Evolutionary conservation across 2,797 vertebrate genomes (phyloP).

Genomic region (Myripristis murdjan): DNA sequence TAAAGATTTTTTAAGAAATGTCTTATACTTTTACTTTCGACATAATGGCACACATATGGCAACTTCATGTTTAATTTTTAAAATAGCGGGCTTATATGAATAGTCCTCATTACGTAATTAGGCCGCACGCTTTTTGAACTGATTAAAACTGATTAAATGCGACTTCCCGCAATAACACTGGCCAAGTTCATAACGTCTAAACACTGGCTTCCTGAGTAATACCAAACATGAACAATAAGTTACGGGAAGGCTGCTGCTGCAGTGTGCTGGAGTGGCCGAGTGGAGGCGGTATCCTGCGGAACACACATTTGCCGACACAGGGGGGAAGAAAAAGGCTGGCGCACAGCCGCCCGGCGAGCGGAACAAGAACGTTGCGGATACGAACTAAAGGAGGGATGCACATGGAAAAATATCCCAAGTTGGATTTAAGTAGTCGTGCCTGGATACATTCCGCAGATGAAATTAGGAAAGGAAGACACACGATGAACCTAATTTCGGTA

Average conservation of each 20-base stretch:
- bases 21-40: too few species aligned
- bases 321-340: constrained; percentile 63
- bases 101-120: too few species aligned
- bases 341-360: constrained; percentile 57
- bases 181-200: too few species aligned
- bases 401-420: constrained; percentile 59
- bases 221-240: constrained; percentile 41
- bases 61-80: too few species aligned
- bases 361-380: constrained; percentile 71
- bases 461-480: background rate
- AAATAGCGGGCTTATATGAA: too few species aligned
- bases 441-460: background rate
- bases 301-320: constrained; percentile 17
- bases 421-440: background rate
- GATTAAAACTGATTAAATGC: background rate
- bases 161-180: background rate
- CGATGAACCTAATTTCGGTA: constrained; percentile 41
- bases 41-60: too few species aligned
- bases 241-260: constrained; percentile 19
- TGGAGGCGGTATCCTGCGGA: constrained; percentile 48
- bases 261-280: constrained; percentile 40
- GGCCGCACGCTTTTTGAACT: too few species aligned
- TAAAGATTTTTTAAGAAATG: too few species aligned
- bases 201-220: too few species aligned
- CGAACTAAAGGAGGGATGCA: constrained; percentile 62